Base-by-base conservation (phyloP, 1,140 invertebrate species). In the Sesamia nonagrioides region DNA sequence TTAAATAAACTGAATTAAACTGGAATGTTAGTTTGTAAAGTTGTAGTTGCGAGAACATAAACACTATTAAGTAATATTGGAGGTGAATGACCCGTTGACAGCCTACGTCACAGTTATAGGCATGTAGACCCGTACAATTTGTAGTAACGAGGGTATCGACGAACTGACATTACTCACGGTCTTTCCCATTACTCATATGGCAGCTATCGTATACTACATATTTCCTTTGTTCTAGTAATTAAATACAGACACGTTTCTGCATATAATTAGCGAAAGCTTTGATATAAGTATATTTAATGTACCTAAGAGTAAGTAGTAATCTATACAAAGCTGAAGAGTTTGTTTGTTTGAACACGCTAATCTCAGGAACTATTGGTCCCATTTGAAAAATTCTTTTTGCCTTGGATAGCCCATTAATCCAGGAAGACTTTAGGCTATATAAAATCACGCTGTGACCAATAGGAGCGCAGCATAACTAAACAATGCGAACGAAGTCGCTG, bases 1-100 rank as follows among this genome's bases (percentile, higher is more conserved):
- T 77, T 77, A 77, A 77, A 77, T 77, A 37, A 77, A 68, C 50
- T 56, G 74, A 77, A 75, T 56, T 77, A 66, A 77, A 77, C 74
- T 66, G 60, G 61, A 63, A 75, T 75, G 61, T 61, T 56, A 68
- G 61, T 77, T 66, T 54, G 74, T 54, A 68, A 77, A 77, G 74
- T 61, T 77, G 74, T 61, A 68, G 74, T 77, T 77, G 61, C 74
- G 74, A 68, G 60, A 77, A 66, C 61, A 77, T 68, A 77, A 66
- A 77, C 61, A 77, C 48, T 77, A 56, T 77, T 77, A 77, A 54
- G 74, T 77, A 77, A 77, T 68, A 50, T 56, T 68, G 8, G 74
- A 68, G 74, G 74, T 77, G 74, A 77, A 77, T 77, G 74, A 77
- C 60, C 74, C 33, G 9, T 68, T 68, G 60, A 77, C 60, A 54